Evolutionary conservation across 2,113 vertebrate genomes (phyloP), one percentile per base, ranked within the genome.

Genomic region (Etheostoma spectabile): DNA sequence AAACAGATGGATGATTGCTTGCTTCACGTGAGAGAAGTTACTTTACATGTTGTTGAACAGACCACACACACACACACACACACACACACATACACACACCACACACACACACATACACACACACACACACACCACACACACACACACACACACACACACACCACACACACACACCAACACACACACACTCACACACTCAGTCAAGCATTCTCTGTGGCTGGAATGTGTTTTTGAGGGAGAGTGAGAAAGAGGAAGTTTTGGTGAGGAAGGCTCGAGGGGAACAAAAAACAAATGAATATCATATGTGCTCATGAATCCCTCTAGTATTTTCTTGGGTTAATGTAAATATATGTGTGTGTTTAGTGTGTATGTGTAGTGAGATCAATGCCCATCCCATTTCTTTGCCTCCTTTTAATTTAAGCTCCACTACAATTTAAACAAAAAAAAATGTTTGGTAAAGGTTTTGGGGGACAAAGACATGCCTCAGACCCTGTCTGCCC

Each of bases 171-270:
- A 63, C 70, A 61, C 77, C 12, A 35, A 55, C 77, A 80, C 78
- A 55, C 77, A 80, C 78, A 61, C 73, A 71, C 85, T 49, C 82
- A 89, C 68, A 91, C 88, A 82, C 86, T 89, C 85, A 89, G 52
- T 79, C 75, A 84, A 57, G 85, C 80, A 73, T 87, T 90, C 82
- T 85, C 76, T 70, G 84, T 65, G 89, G 86, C 45, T 86, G 89
- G 91, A 93, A 91, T 92, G 90, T 88, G 88, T 90, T 89, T 86
- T 84, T 74, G 75, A 80, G 60, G 62, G 75, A 71, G 65, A 76
- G 77, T 82, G 86, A 81, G 85, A 90, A 79, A 86, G 79, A 80
- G 74, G 68, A 87, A 70, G 80, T 91, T 83, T 82, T 69, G 55
- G 62, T 13, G n/a, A 71, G 71, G 6, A 65, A 57, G 56, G 64